These are phyloP conservation scores for Gastracanthus pulcherrimus DNA, from an alignment of 2,888 invertebrate species.

Conservation along the genomic window DNA sequence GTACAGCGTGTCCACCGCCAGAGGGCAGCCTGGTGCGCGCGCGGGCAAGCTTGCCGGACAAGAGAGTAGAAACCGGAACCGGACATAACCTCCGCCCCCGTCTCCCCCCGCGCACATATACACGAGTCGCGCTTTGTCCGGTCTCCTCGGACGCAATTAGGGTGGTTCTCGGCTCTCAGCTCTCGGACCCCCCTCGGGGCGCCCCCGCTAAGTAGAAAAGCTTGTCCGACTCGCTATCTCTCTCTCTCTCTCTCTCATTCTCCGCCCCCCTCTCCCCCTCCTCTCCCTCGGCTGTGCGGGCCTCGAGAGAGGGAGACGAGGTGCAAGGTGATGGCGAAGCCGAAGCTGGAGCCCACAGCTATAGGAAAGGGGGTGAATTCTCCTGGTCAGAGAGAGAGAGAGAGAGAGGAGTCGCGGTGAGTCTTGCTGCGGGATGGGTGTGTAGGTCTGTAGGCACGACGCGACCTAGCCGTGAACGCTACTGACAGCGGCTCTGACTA, in stretches of 20 bases:
- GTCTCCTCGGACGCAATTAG: slow-evolving; percentile 78
- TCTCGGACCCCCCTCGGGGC: slow-evolving; percentile 69
- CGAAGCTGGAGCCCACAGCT: no score
- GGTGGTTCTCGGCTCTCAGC: slow-evolving; percentile 70
- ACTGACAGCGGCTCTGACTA: slow-evolving; percentile 74
- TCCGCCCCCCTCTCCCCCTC: background rate
- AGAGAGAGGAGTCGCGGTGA: slow-evolving; percentile 6
- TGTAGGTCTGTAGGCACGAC: no score
- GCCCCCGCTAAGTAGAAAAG: slow-evolving; percentile 77
- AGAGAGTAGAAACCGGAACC: slow-evolving; percentile 72
- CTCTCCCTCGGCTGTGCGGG: no score
- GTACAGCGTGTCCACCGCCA: slow-evolving; percentile 76
- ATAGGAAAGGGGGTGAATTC: background rate
- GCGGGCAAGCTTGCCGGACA: slow-evolving; percentile 59
- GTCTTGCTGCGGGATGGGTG: no score
- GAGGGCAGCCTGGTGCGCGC: slow-evolving; percentile 75
- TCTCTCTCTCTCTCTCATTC: background rate
- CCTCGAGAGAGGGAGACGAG: no score
- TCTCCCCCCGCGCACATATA: slow-evolving; percentile 64
- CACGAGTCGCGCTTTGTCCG: slow-evolving; percentile 76
- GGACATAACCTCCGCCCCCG: slow-evolving; percentile 70
- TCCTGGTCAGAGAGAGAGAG: background rate
- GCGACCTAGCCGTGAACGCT: slow-evolving; percentile 57
- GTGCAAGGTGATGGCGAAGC: no score
- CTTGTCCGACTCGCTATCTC: slow-evolving; percentile 69